phyloP scores from a whole-genome alignment of 2,888 invertebrate genomes.

The Oscheius sp. region DNA sequence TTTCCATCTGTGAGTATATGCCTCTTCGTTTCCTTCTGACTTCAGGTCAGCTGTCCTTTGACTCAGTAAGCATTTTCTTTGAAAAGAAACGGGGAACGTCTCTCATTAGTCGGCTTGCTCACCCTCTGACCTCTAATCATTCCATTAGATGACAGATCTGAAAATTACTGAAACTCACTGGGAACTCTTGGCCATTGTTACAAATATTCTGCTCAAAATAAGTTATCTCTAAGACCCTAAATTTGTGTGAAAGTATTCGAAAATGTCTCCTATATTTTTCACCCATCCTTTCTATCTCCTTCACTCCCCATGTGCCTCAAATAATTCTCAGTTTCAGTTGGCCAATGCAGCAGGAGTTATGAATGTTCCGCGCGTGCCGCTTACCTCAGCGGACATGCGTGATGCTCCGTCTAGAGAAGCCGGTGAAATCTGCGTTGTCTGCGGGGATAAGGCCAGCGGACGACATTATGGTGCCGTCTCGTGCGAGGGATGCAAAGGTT shows the following conservation, averaged over 20 bases:
- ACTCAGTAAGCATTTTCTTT: background rate
- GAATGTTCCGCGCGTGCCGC: slow-evolving; percentile 10
- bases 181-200: too few relatives aligned
- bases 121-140: background rate
- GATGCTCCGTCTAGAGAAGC: slow-evolving; percentile 26
- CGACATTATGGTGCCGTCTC: slow-evolving; percentile 66
- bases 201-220: too few relatives aligned
- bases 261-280: background rate
- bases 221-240: too few relatives aligned
- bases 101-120: background rate
- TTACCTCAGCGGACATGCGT: slow-evolving; percentile 4
- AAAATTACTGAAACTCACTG: too few relatives aligned
- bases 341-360: slow-evolving; percentile 33
- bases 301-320: background rate
- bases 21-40: background rate
- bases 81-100: background rate
- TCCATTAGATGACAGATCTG: too few relatives aligned
- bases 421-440: slow-evolving; percentile 61
- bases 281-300: background rate
- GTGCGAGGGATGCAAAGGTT: slow-evolving; percentile 82
- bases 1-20: background rate
- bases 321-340: slow-evolving; percentile 16
- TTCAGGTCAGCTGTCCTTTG: background rate
- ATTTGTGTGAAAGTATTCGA: too few relatives aligned
- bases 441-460: slow-evolving; percentile 68